Evolutionary conservation across 1,140 invertebrate species (phyloP).

Genomic region (Sesamia nonagrioides): DNA sequence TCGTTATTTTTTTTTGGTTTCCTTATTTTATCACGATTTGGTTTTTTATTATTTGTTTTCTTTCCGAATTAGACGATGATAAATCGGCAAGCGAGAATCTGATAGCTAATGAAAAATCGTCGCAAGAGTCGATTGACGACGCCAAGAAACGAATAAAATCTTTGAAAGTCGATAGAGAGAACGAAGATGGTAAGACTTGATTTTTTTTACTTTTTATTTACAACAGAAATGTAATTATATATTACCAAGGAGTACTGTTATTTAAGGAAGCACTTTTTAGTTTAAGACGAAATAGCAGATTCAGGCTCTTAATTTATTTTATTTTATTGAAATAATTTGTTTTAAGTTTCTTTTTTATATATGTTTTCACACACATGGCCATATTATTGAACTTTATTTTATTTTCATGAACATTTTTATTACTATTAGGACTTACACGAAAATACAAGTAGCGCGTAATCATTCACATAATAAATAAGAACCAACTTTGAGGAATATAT

Average conservation of each 20-base stretch:
- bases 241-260: slow-evolving; percentile 9
- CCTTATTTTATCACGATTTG: slow-evolving; percentile 20
- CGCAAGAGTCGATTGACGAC: slow-evolving; percentile 79
- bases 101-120: slow-evolving; percentile 74
- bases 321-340: background rate
- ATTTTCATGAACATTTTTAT: slow-evolving; percentile 3
- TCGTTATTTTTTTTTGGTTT: background rate
- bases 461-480: slow-evolving; percentile 41
- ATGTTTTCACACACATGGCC: slow-evolving; percentile 5
- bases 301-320: background rate
- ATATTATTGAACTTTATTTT: slow-evolving; percentile 31
- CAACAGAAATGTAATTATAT: background rate
- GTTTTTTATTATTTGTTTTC: slow-evolving; percentile 63
- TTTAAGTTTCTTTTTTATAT: slow-evolving; percentile 17
- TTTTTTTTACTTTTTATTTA: slow-evolving; percentile 40
- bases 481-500: slow-evolving; percentile 81
- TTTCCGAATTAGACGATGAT: slow-evolving; percentile 64
- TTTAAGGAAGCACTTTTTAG: background rate
- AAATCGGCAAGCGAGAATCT: slow-evolving; percentile 72
- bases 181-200: slow-evolving; percentile 81
- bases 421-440: background rate
- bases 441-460: background rate
- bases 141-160: slow-evolving; percentile 82
- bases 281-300: background rate
- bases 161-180: slow-evolving; percentile 83